A percentile compares a stretch with the other conserved stretches of the same genome.
These are phyloP conservation scores for Etheostoma perlongum DNA, from an alignment of 2,797 vertebrate species.

Conservation along the genomic window DNA sequence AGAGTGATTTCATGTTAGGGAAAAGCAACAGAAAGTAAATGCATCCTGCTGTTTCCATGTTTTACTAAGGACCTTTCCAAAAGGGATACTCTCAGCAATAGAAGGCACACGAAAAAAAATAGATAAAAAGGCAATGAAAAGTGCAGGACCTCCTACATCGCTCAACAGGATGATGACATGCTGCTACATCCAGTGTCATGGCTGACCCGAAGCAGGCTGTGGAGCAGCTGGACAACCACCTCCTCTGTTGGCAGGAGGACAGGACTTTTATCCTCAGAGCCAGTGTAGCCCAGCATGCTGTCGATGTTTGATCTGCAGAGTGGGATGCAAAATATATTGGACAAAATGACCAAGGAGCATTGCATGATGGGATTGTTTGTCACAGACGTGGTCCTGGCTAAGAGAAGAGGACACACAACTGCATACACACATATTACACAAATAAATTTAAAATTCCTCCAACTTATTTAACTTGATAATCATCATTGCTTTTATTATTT, in stretches of 20 bases:
- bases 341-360: conserved; percentile 7
- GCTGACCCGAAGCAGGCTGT: conserved; percentile 41
- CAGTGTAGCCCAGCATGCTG: conserved; percentile 50
- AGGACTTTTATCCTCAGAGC: conserved; percentile 39
- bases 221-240: conserved; percentile 64
- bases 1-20: background rate
- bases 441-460: background rate
- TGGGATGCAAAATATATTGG: conserved; percentile 2
- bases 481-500: background rate
- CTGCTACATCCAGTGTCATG: conserved; percentile 33
- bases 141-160: conserved; percentile 22
- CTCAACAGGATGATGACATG: conserved; percentile 17
- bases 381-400: background rate
- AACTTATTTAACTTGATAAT: background rate
- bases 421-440: background rate
- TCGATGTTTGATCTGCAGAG: conserved; percentile 32
- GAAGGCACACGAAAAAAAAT: conserved; percentile 11
- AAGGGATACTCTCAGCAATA: background rate
- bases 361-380: conserved; percentile 44
- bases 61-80: background rate
- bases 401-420: background rate
- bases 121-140: conserved; percentile 27
- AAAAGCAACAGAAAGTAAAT: background rate
- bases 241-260: conserved; percentile 34
- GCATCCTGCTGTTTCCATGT: background rate